These are phyloP conservation scores for Andinoacara biseriatus DNA, from an alignment of 2,113 vertebrate genomes.

Conservation along the genomic window DNA sequence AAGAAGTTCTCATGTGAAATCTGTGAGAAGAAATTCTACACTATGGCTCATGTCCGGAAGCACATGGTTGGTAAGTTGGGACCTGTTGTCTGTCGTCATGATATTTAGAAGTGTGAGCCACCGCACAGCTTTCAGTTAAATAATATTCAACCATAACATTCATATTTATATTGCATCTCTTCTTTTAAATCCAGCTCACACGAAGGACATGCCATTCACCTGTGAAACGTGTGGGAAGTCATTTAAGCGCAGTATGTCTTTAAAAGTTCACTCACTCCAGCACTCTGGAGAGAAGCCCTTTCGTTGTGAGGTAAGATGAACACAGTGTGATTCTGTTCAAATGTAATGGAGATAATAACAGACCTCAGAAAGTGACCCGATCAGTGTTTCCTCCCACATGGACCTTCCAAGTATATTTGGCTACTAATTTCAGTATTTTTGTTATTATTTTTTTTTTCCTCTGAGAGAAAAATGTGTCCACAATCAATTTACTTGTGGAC, in stretches of 20 bases:
- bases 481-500: neutral
- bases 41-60: conserved; percentile 98
- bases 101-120: neutral
- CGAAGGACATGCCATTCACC: conserved; percentile 99
- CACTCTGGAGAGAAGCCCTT: conserved; percentile 98
- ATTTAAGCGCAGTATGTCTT: conserved; percentile 98
- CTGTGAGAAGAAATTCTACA: conserved; percentile 99
- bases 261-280: conserved; percentile 97
- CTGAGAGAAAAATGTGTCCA: neutral
- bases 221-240: conserved; percentile 99
- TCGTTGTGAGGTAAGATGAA: conserved; percentile 90
- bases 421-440: too few species aligned
- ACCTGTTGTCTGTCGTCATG: neutral
- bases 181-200: conserved; percentile 88
- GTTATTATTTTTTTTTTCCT: neutral
- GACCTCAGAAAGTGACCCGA: neutral
- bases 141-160: neutral
- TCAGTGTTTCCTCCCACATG: neutral
- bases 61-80: conserved; percentile 96
- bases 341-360: neutral
- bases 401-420: neutral
- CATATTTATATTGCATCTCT: neutral
- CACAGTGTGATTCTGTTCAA: neutral
- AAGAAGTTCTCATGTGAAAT: conserved; percentile 99
- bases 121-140: neutral